Base-by-base conservation (phyloP, 2,797 vertebrate species). In the Spondyliosoma cantharus region DNA sequence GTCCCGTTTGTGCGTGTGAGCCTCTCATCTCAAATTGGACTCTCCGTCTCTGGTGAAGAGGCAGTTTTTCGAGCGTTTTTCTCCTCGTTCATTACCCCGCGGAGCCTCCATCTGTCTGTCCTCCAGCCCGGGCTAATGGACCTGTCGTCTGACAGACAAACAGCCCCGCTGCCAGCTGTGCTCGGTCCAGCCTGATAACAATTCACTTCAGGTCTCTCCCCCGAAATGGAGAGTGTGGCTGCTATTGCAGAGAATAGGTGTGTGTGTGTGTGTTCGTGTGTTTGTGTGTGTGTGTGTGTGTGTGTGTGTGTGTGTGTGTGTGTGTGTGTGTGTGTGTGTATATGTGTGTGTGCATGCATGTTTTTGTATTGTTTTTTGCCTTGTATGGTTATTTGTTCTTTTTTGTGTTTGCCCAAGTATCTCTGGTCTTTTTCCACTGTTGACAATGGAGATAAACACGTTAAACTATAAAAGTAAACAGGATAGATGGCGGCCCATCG, bases 61-160 rank as follows among this genome's bases (percentile, higher is more conserved):
- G 71, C 60, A 1, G n/a, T 80, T 86, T 86, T 83, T 64, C 14
- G 4, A 81, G 59, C 57, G 20, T 84, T 79, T 88, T 81, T 83
- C 82, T 85, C 74, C 37, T 11, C 75, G 77, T 82, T 91, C 90
- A 81, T 91, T 91, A 88, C 84, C 91, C 90, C 43, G 83, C 90
- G 63, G 84, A 85, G 84, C 64, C 90, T 92, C 91, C 90, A 89
- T 92, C 92, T 92, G 91, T 87, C 88, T 24, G 83, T 86, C 80
- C 61, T 12, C 83, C 89, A 57, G 83, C 69, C 78, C 27, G 81
- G 61, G 85, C 86, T 93, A 93, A 93, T 92, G 88, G 90, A 87
- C 71, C 88, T 79, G 88, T 90, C 87, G 16, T 54, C 84, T 64
- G 87, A 92, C 84, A 87, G 90, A 92, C 80, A 84, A 91, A 94